Evolutionary conservation across 2,797 vertebrate species (phyloP).

Genomic region (Sebastes minor): DNA sequence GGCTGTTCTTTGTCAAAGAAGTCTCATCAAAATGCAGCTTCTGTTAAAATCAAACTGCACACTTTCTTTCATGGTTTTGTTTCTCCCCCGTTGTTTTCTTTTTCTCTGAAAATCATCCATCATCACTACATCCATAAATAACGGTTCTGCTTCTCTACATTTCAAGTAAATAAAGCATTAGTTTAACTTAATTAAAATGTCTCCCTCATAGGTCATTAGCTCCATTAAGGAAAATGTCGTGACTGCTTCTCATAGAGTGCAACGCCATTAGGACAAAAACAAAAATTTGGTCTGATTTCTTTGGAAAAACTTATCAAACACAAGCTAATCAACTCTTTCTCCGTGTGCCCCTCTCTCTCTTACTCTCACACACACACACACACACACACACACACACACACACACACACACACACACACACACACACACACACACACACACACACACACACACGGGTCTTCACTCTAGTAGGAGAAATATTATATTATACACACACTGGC

Average conservation of each 20-base stretch:
- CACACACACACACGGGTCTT: background rate
- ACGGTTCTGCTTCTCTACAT: conserved; percentile 1
- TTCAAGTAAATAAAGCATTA: conserved; percentile 5
- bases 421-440: background rate
- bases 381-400: background rate
- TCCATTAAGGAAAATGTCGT: background rate
- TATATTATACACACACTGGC: background rate
- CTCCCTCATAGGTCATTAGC: background rate
- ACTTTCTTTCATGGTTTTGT: background rate
- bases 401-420: background rate
- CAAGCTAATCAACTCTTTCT: background rate
- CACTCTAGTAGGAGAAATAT: background rate
- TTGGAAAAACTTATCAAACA: background rate
- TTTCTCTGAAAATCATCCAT: background rate
- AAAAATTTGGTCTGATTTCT: background rate
- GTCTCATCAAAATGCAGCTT: background rate
- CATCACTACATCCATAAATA: background rate
- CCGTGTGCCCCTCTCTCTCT: background rate
- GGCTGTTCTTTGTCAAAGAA: background rate
- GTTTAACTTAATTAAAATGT: conserved; percentile 8
- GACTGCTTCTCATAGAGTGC: background rate
- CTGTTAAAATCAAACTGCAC: background rate
- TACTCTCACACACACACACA: background rate
- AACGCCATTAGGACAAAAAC: background rate
- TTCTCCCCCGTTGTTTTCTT: background rate